A percentile compares a stretch with the other conserved stretches of the same genome.
phyloP scores from a whole-genome alignment of 2,888 invertebrate species.

The Byasa hedistus region DNA sequence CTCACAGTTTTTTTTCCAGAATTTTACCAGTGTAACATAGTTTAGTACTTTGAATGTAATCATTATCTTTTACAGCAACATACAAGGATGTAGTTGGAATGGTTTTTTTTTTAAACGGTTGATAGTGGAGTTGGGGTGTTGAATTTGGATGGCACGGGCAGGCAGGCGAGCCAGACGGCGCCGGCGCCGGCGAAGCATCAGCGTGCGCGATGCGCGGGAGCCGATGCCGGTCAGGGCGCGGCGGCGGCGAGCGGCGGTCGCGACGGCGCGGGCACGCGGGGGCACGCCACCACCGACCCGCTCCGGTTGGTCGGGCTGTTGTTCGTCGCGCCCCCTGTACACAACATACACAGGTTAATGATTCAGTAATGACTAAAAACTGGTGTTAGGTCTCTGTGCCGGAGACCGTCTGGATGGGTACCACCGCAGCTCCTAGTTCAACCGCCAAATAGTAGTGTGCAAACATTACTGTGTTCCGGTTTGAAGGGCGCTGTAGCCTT shows the following conservation, averaged over 20 bases:
- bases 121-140: slow-evolving; percentile 47
- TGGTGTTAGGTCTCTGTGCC: no score
- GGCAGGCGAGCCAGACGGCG: slow-evolving; percentile 67
- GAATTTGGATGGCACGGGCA: slow-evolving; percentile 55
- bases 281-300: slow-evolving; percentile 81
- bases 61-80: background rate
- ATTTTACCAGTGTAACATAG: no score
- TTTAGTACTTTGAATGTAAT: no score
- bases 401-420: no score
- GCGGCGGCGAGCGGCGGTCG: slow-evolving; percentile 70
- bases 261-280: slow-evolving; percentile 81
- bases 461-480: no score
- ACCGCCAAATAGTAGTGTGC: no score
- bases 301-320: slow-evolving; percentile 61
- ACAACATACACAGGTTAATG: background rate
- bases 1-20: background rate
- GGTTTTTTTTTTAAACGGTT: slow-evolving; percentile 35
- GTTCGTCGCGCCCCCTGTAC: slow-evolving; percentile 61
- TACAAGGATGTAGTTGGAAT: background rate
- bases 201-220: slow-evolving; percentile 68
- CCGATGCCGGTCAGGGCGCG: slow-evolving; percentile 70
- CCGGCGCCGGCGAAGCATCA: slow-evolving; percentile 61
- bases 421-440: no score
- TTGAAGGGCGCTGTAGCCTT: no score
- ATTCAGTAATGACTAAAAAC: background rate